phyloP scores from a whole-genome alignment of 30 jellyfish, hydroid and myxozoan species.

The Aurelia sp. region DNA sequence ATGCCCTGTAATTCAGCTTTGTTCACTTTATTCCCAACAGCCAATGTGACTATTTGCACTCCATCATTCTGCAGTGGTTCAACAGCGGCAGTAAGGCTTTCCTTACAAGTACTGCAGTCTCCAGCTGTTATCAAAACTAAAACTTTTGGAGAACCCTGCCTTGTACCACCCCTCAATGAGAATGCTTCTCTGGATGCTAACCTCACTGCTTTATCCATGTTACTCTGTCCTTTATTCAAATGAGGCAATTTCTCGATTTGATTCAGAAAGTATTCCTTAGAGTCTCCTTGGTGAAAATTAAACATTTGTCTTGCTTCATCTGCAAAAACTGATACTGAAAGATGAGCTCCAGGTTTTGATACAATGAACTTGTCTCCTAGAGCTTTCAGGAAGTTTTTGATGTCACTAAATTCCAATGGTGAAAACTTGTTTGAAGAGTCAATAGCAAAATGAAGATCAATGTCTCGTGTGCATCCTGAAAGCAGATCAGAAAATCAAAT shows the following conservation, averaged over 20 bases:
- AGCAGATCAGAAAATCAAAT: neutral
- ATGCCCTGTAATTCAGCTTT: constrained; percentile 63
- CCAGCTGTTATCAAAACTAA: constrained; percentile 84
- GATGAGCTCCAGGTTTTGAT: constrained; percentile 88
- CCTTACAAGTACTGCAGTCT: constrained; percentile 84
- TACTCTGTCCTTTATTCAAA: constrained; percentile 49
- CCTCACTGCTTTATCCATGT: constrained; percentile 83
- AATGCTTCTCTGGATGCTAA: constrained; percentile 80
- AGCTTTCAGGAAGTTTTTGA: constrained; percentile 77
- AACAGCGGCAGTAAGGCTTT: constrained; percentile 82
- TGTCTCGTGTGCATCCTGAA: constrained; percentile 90
- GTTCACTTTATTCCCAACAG: constrained; percentile 71
- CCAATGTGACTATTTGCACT: constrained; percentile 84
- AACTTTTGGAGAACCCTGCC: constrained; percentile 96
- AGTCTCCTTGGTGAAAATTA: constrained; percentile 73
- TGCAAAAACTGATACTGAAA: constrained; percentile 94
- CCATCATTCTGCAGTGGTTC: constrained; percentile 88
- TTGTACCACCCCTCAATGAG: constrained; percentile 84
- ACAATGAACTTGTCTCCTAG: constrained; percentile 84
- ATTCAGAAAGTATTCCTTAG: constrained; percentile 64
- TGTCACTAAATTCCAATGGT: constrained; percentile 59
- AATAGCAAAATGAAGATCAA: constrained; percentile 96
- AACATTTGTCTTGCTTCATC: constrained; percentile 77
- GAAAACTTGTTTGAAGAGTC: constrained; percentile 86
- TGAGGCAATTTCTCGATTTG: constrained; percentile 77